A percentile compares a stretch with the other conserved stretches of the same genome.
Conservation (phyloP, 1,140 invertebrate species). For the Drosophila saltans region DNA sequence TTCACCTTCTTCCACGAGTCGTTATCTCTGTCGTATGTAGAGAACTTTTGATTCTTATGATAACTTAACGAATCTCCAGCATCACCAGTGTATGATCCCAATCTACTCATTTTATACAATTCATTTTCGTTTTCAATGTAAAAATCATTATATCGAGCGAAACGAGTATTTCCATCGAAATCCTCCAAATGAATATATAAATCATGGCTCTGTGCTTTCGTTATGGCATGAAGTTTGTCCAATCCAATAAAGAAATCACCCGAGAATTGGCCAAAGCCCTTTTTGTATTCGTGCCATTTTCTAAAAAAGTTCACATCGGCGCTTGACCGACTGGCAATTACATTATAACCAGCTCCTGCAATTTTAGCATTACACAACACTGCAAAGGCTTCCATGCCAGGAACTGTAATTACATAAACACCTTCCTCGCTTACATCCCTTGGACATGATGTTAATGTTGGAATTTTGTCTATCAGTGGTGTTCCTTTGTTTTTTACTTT, state of each 20-base stretch:
- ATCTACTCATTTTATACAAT: background rate
- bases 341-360: background rate
- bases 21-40: background rate
- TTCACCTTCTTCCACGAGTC: too few relatives aligned
- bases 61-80: background rate
- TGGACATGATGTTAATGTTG: background rate
- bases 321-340: background rate
- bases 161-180: background rate
- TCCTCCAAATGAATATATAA: constrained; percentile 1
- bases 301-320: background rate
- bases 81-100: background rate
- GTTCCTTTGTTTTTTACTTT: too few relatives aligned
- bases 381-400: background rate
- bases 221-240: constrained; percentile 15
- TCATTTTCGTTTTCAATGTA: background rate
- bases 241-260: constrained; percentile 6
- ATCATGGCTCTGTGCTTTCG: background rate
- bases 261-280: background rate
- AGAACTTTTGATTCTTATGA: background rate
- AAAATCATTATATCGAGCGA: constrained; percentile 4
- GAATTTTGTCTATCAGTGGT: background rate
- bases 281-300: background rate
- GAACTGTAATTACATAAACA: background rate
- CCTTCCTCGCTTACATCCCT: background rate
- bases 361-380: background rate